These are phyloP conservation scores for Eremophila alpestris DNA, from an alignment of 2,797 vertebrate genomes.

Conservation along the genomic window DNA sequence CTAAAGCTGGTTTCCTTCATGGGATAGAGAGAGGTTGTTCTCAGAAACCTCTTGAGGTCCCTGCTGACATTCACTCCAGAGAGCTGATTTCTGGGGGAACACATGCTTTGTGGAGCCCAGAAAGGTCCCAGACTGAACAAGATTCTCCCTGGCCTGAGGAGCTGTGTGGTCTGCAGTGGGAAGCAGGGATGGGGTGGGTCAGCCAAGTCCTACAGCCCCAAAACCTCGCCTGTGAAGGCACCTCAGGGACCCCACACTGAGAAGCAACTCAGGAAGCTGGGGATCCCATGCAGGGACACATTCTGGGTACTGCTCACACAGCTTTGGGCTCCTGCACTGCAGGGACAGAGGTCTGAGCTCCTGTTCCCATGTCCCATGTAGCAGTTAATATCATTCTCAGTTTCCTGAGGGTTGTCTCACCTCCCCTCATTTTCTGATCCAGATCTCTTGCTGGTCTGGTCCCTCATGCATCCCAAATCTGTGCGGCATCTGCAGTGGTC, in stretches of 20 bases:
- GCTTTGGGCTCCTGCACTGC: not conserved
- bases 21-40: not conserved
- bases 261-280: rapidly evolving
- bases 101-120: not conserved
- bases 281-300: not conserved
- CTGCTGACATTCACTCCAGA: not conserved
- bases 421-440: not conserved
- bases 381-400: not conserved
- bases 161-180: not conserved
- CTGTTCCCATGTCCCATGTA: not conserved
- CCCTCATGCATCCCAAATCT: not conserved
- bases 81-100: not conserved
- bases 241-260: not conserved
- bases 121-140: not conserved
- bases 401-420: not conserved
- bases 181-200: not conserved
- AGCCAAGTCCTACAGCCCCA: not conserved
- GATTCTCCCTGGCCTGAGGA: not conserved
- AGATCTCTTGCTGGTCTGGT: not conserved
- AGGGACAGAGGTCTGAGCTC: not conserved
- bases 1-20: not conserved
- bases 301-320: not conserved
- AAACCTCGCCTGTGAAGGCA: not conserved
- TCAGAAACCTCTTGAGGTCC: not conserved
- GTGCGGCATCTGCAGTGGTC: not conserved